Base-by-base conservation (phyloP, 2,113 vertebrate genomes). In the Dipodomys stephensi region DNA sequence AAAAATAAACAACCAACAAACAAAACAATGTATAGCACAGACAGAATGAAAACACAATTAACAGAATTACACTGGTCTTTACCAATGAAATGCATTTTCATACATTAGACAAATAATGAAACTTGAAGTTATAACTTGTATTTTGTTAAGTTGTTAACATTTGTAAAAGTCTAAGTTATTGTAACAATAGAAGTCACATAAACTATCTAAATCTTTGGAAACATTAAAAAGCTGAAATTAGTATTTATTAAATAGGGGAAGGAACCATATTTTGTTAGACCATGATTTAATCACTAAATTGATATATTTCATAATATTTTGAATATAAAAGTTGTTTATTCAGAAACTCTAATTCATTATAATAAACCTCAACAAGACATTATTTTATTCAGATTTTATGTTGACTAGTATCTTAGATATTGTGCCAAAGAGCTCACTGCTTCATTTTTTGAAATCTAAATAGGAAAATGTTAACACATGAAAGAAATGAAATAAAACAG, bases 121-220 rank as follows among this genome's bases (percentile, higher is more conserved):
- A 90, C 44, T 62, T 62, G 28, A 94, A 78, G 28, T 71, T 80
- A 15, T 81, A 93, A 28, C 22, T 80, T 67, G 2, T 78, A 82
- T 87, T 88, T 92, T 82, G 91, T 89, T n/a, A 93, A 92, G 83
- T 76, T 83, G 27, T 20, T 91, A 93, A 78, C 84, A 83, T 78
- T 74, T 90, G 8, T 44, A 76, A 62, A 96, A 94, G n/a, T 84
- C 28, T 25, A 93, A 57, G 62, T 82, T 93, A 94, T 35, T 90
- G 49, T 71, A 93, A 68, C 4, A 90, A 72, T 35, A 88, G 19
- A 49, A 95, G 90, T 68, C 76, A 93, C 35, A 71, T 87, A 83
- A 64, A 91, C 12, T 85, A 87, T 87, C 91, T 32, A 0, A 9
- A 68, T 64, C n/a, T 92, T 67, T 83, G 4, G 83, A 93, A 95